These are phyloP conservation scores for Synchiropus splendidus DNA, from an alignment of 2,113 vertebrate species.

Conservation along the genomic window DNA sequence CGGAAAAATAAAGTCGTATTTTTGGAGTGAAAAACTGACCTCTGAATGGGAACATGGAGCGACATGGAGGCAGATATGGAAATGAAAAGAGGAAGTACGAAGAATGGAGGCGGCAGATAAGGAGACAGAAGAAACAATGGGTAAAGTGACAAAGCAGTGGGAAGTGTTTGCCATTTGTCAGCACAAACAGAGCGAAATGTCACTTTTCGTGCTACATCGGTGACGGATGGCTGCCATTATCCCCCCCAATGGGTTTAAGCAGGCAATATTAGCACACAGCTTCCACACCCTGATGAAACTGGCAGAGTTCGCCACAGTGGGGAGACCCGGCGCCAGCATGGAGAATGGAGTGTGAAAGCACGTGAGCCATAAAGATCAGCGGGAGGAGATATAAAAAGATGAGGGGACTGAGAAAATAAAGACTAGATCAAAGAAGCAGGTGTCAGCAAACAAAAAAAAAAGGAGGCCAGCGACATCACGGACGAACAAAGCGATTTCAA, in stretches of 20 bases:
- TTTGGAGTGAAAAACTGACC: not conserved
- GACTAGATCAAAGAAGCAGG: constrained; percentile 3
- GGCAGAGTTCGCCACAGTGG: constrained; percentile 42
- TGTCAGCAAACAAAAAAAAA: constrained; percentile 20
- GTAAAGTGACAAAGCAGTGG: constrained; percentile 34
- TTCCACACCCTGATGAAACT: no score
- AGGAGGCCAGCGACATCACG: constrained; percentile 21
- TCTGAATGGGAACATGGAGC: not conserved
- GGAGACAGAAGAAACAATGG: constrained; percentile 22
- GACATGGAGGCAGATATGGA: not conserved
- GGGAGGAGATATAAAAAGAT: constrained; percentile 22
- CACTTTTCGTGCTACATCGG: constrained; percentile 42
- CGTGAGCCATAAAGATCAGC: constrained; percentile 35
- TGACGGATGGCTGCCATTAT: constrained; percentile 62
- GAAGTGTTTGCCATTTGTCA: constrained; percentile 46
- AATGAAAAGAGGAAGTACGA: constrained; percentile 3
- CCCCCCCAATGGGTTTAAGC: constrained; percentile 56
- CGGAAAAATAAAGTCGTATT: not conserved
- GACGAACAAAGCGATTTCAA: constrained; percentile 33
- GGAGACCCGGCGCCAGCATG: constrained; percentile 39
- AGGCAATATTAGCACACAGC: constrained; percentile 60
- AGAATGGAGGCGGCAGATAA: constrained; percentile 4
- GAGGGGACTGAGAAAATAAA: constrained; percentile 8
- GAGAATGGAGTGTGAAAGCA: constrained; percentile 45
- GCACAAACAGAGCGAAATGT: constrained; percentile 38